These are phyloP conservation scores for Hedya salicella DNA, from an alignment of 2,888 invertebrate genomes.

Conservation along the genomic window DNA sequence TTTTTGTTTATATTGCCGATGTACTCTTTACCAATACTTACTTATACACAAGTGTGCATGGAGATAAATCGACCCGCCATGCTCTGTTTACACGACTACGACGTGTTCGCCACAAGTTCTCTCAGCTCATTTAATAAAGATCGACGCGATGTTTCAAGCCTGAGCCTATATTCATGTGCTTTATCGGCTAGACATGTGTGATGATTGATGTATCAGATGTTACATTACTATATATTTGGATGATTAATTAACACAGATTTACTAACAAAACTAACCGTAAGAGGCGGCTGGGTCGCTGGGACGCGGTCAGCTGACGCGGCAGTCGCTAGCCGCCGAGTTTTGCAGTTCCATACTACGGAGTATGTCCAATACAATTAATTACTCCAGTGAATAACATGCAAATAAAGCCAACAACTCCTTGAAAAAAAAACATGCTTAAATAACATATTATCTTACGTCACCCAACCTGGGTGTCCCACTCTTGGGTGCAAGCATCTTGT, in stretches of 20 bases:
- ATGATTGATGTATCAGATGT: background rate
- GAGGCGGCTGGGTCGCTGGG: conserved; percentile 26
- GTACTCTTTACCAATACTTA: too few relatives aligned
- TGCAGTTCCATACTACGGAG: background rate
- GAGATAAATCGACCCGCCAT: too few relatives aligned
- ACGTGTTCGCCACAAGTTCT: too few relatives aligned
- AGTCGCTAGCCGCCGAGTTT: background rate
- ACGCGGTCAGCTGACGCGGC: conserved; percentile 13
- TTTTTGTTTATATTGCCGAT: too few relatives aligned
- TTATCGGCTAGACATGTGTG: too few relatives aligned
- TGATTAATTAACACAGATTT: conserved; percentile 31
- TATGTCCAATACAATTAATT: background rate
- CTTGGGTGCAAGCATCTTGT: background rate
- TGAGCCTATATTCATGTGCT: too few relatives aligned
- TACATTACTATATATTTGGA: conserved; percentile 1
- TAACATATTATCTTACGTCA: background rate
- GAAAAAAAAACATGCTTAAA: background rate
- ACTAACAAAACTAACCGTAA: conserved; percentile 42
- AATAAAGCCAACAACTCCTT: background rate
- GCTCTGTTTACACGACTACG: too few relatives aligned
- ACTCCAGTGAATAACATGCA: background rate
- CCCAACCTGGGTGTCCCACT: background rate
- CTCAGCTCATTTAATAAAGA: too few relatives aligned
- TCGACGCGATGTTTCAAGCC: too few relatives aligned
- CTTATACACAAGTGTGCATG: too few relatives aligned